Percentiles rank a stretch among this genome's conserved stretches.
phyloP scores from a whole-genome alignment of 2,113 vertebrate genomes.

The Antennarius striatus region DNA sequence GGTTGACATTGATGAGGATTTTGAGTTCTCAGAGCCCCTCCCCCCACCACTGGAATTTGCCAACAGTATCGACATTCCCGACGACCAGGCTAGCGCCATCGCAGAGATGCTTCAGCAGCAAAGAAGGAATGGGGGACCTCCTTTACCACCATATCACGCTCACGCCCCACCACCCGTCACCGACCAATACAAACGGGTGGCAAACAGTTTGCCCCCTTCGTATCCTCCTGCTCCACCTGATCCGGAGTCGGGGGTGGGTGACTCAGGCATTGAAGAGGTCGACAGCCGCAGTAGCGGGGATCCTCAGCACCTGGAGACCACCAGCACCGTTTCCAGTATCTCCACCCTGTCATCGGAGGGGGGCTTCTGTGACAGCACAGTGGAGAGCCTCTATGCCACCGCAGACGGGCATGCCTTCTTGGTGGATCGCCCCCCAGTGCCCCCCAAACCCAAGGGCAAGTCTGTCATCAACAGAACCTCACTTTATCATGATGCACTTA shows the following conservation, averaged over 20 bases:
- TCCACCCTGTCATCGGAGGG: conserved; percentile 97
- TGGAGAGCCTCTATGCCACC: conserved; percentile 93
- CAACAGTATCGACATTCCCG: conserved; percentile 96
- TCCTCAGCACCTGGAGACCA: conserved; percentile 92
- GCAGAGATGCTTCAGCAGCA: conserved; percentile 85
- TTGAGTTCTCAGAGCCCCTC: conserved; percentile 92
- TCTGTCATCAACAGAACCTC: conserved; percentile 90
- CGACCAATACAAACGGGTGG: conserved; percentile 79
- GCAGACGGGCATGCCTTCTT: conserved; percentile 91
- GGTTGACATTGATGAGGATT: conserved; percentile 94
- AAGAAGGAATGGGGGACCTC: conserved; percentile 67
- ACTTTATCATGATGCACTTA: conserved; percentile 89
- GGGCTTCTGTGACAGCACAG: conserved; percentile 81
- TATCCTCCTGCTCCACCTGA: conserved; percentile 87
- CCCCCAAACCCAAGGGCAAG: conserved; percentile 97
- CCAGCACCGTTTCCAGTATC: conserved; percentile 97
- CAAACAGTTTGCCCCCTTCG: conserved; percentile 87
- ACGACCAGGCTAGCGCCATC: conserved; percentile 84
- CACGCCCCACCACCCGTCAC: conserved; percentile 69
- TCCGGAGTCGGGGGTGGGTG: conserved; percentile 83
- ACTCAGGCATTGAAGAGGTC: conserved; percentile 94
- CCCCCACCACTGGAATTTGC: conserved; percentile 97
- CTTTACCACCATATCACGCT: conserved; percentile 74
- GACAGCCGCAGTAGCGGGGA: conserved; percentile 94
- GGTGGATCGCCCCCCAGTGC: conserved; percentile 94